These are phyloP conservation scores for Crossocerus cetratus DNA, from an alignment of 2,888 invertebrate species.

Conservation along the genomic window DNA sequence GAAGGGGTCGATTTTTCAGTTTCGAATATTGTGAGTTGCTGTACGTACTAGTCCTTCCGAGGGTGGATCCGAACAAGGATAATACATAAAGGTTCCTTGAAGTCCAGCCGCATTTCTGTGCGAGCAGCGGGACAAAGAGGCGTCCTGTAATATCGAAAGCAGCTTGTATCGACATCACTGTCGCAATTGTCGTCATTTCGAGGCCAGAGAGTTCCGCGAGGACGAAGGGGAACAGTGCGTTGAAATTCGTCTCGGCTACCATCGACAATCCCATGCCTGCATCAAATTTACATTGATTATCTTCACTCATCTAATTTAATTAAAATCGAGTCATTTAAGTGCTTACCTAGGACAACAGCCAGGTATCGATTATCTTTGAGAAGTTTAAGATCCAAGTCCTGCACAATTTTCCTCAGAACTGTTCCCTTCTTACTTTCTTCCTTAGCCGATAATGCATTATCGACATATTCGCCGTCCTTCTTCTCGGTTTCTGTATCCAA, in stretches of 20 bases:
- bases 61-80: conserved; percentile 72
- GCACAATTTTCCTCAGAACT: conserved; percentile 29
- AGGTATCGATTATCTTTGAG: conserved; percentile 51
- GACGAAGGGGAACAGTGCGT: conserved; percentile 76
- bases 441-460: not conserved
- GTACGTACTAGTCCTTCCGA: conserved; percentile 74
- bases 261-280: conserved; percentile 75
- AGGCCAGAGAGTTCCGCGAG: conserved; percentile 73
- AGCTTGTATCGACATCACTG: conserved; percentile 74
- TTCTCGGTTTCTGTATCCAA: conserved; percentile 1
- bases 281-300: not conserved
- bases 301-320: too few relatives aligned
- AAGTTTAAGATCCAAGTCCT: conserved; percentile 54
- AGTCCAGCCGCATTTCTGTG: conserved; percentile 67
- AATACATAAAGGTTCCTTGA: conserved; percentile 73
- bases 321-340: not conserved
- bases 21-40: conserved; percentile 41
- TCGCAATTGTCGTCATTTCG: conserved; percentile 69
- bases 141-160: conserved; percentile 75
- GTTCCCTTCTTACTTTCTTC: not conserved
- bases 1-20: conserved; percentile 42
- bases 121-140: conserved; percentile 72
- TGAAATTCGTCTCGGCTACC: conserved; percentile 77
- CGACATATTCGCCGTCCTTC: not conserved
- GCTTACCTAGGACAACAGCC: conserved; percentile 54